Conservation (phyloP, 1,140 invertebrate genomes). For the Bombus consobrinus region DNA sequence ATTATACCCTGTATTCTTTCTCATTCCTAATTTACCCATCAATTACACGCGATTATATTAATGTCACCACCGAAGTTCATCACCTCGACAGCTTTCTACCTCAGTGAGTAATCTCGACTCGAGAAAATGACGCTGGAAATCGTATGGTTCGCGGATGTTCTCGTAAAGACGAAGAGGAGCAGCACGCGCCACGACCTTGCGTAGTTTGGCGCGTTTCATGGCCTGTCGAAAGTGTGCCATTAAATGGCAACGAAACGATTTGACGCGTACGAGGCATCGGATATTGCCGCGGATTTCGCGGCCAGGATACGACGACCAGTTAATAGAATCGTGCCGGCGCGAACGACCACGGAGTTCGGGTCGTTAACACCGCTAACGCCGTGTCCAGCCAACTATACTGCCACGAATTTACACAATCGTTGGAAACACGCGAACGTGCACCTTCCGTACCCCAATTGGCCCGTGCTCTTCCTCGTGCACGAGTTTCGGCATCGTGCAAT, state of each 20-base stretch:
- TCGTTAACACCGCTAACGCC: constrained; percentile 42
- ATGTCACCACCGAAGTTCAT: neutral
- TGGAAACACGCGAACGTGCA: constrained; percentile 26
- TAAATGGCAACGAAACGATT: constrained; percentile 9
- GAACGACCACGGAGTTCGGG: constrained; percentile 33
- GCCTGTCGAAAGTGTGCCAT: neutral
- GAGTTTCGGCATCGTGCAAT: neutral
- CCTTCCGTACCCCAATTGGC: constrained; percentile 28
- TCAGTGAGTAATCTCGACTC: too few species aligned
- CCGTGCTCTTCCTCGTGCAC: neutral
- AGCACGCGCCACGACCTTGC: neutral
- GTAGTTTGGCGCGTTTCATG: neutral
- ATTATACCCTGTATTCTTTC: too few species aligned
- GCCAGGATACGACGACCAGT: constrained; percentile 26
- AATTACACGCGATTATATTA: too few species aligned
- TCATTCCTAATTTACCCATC: too few species aligned
- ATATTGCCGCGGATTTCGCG: neutral
- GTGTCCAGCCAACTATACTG: constrained; percentile 14
- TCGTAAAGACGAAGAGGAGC: neutral
- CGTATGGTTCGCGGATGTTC: neutral
- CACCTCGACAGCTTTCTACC: neutral
- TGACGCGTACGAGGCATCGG: constrained; percentile 1
- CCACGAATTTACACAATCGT: constrained; percentile 40
- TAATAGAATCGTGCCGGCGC: constrained; percentile 31
- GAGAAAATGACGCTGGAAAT: neutral